A percentile compares a stretch with the other conserved stretches of the same genome.
Evolutionary conservation across 2,113 vertebrate genomes (phyloP).

Genomic region (Theristicus caerulescens): DNA sequence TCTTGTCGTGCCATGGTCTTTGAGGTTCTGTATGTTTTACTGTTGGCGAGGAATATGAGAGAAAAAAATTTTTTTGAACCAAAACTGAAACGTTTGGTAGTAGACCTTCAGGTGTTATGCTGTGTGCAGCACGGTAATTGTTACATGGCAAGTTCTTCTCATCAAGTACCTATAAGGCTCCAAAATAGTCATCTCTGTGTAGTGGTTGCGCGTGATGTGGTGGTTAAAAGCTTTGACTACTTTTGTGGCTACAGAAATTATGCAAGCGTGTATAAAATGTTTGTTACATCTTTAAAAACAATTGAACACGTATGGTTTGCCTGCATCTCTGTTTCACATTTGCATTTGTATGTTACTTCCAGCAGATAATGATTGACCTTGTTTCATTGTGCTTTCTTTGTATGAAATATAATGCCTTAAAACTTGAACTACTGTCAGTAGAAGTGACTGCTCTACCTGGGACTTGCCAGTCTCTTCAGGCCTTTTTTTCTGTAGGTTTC

Average conservation of each 20-base stretch:
- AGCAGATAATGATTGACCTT: not conserved
- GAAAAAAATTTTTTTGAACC: not conserved
- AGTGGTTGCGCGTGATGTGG: not conserved
- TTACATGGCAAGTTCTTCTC: not conserved
- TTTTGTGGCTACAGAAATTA: not conserved
- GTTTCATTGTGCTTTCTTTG: not conserved
- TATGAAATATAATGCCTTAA: not conserved
- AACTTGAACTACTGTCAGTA: not conserved
- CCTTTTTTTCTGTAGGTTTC: not conserved
- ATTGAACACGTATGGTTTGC: not conserved
- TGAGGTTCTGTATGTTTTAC: not conserved
- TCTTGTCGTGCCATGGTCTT: not conserved
- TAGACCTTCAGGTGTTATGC: not conserved
- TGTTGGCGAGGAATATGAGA: not conserved
- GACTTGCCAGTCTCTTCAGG: not conserved
- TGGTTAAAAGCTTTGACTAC: not conserved
- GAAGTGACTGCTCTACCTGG: not conserved
- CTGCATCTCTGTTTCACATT: not conserved
- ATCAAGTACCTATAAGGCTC: not conserved
- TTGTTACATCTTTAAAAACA: not conserved
- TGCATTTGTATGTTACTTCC: not conserved
- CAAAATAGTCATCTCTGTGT: not conserved
- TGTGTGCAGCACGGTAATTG: fast-evolving
- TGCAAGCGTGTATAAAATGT: not conserved
- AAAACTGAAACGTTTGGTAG: not conserved